Evolutionary conservation across 2,797 vertebrate genomes (phyloP).

Genomic region (Mormyrops boulengeri): DNA sequence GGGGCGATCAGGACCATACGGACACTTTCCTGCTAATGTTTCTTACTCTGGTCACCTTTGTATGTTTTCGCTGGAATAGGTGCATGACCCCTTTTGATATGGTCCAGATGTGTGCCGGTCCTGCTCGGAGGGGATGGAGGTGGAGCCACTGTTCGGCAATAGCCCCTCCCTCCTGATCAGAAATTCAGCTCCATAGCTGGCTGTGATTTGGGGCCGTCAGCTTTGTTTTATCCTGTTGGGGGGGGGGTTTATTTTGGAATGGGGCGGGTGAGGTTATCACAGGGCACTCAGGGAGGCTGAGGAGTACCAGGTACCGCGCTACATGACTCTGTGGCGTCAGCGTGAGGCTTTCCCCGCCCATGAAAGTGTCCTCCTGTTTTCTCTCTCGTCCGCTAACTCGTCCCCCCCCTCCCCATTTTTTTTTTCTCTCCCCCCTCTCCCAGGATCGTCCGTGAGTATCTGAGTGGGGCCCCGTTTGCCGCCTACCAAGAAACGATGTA

Average conservation of each 20-base stretch:
- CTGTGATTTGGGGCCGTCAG: background rate
- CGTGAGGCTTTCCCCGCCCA: background rate
- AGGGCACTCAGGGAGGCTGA: background rate
- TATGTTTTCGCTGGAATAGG: background rate
- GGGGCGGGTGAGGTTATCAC: background rate
- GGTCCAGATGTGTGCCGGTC: background rate
- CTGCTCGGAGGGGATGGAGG: background rate
- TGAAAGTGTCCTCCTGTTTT: background rate
- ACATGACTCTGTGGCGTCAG: background rate
- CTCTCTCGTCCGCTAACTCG: background rate
- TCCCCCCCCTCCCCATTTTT: too few relatives aligned
- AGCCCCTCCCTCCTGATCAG: background rate
- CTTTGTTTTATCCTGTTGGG: background rate
- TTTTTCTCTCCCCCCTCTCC: constrained; percentile 25
- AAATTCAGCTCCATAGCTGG: background rate
- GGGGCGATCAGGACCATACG: background rate
- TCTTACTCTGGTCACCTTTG: background rate
- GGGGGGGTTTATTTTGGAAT: background rate
- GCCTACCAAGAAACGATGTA: constrained; percentile 81
- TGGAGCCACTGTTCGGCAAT: background rate
- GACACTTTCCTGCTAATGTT: background rate
- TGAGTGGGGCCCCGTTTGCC: constrained; percentile 81
- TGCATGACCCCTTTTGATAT: background rate
- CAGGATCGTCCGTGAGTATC: constrained; percentile 80
- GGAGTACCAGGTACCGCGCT: background rate